Evolutionary conservation across 2,797 vertebrate genomes (phyloP).

Genomic region (Okamejei kenojei): DNA sequence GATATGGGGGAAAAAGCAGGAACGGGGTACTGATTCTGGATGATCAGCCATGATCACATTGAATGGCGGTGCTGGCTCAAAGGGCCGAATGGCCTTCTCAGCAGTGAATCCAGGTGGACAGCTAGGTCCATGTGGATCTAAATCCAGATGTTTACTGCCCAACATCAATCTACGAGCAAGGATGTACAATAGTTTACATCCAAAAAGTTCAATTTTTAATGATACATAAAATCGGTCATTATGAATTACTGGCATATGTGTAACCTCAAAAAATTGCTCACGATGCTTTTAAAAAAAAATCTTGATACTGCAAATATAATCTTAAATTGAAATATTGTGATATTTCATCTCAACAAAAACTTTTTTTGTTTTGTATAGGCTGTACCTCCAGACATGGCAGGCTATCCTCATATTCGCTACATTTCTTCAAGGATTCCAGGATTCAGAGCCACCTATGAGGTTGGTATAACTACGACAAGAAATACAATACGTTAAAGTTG

Average conservation of each 20-base stretch:
- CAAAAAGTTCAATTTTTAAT: not conserved
- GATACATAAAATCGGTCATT: not conserved
- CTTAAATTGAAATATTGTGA: not conserved
- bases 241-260: not conserved
- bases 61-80: no score
- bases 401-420: slow-evolving; percentile 98
- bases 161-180: not conserved
- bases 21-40: no score
- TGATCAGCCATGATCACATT: no score
- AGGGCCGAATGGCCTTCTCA: no score
- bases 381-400: slow-evolving; percentile 67
- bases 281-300: not conserved
- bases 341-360: not conserved
- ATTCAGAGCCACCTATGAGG: slow-evolving; percentile 89
- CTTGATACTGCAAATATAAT: not conserved
- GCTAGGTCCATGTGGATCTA: no score
- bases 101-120: no score
- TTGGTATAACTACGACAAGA: slow-evolving; percentile 56
- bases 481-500: not conserved
- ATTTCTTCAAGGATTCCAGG: slow-evolving; percentile 91
- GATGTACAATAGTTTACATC: not conserved
- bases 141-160: not conserved
- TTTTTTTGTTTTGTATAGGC: slow-evolving; percentile 8
- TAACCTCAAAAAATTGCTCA: not conserved
- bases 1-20: no score